Base-by-base conservation (phyloP, 2,113 vertebrate species). In the Sphaerodactylus townsendi region DNA sequence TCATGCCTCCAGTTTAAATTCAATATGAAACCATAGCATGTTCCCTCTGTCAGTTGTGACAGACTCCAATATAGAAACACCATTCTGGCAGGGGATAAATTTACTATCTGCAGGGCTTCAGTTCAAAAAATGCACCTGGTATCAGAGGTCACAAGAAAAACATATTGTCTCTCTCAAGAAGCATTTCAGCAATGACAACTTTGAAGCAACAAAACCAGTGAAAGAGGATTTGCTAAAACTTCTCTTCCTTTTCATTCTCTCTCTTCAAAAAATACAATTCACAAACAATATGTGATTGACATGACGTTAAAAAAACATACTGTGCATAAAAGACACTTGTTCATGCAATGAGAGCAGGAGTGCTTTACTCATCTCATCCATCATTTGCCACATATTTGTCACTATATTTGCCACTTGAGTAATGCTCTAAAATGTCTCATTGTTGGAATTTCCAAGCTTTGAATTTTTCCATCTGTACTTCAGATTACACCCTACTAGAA, bases 1-100 rank as follows among this genome's bases (percentile, higher is more conserved):
- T 87, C 79, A 85, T 83, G 75, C n/a, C 84, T 86, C 46, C 86
- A 76, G 66, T 89, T 80, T 56, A 64, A 87, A 85, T 62, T 82
- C 13, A 88, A 25, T 91, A 85, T 35, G 71, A 86, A 90, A 66
- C 62, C 19, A 76, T 35, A 69, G 28, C 8, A 71, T 41, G 2
- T 15, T 46, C 1, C 25, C 84, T 44, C 50, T 82, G 30, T 59
- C 91, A 50, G 62, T 74, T 72, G 77, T 10, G 48, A 19, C 25
- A 81, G 33, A 14, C 83, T 88, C 71, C 1, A 1, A 2, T 19
- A 72, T 9, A 50, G 17, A 74, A 69, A n/a, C 53, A 86, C 39
- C 74, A 28, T 11, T 41, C 77, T 62, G 30, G 50, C 62, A 70
- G 74, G 25, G 15, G 62, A 14, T 35, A 82, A 25, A 66, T 66